Conservation (phyloP, 2,113 vertebrate species). For the Numida meleagris region DNA sequence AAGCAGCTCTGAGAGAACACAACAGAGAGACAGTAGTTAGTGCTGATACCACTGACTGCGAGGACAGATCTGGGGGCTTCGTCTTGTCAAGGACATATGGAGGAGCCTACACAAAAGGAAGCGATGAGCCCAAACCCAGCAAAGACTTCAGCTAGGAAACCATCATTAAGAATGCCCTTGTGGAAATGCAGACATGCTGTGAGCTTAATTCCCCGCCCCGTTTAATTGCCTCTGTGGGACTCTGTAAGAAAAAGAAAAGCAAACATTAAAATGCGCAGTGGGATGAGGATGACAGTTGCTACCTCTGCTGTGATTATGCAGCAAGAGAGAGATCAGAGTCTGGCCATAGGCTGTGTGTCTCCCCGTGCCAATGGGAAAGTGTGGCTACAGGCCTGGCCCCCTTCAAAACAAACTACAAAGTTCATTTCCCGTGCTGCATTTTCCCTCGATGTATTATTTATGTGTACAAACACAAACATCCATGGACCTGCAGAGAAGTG, state of each 20-base stretch:
- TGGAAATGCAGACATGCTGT: background rate
- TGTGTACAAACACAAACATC: background rate
- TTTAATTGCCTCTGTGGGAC: constrained; percentile 53
- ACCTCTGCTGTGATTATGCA: background rate
- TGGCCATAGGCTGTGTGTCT: constrained; percentile 21
- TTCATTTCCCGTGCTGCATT: background rate
- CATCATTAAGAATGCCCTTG: background rate
- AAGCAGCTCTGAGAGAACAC: background rate
- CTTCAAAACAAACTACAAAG: constrained; percentile 11
- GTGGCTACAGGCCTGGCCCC: background rate
- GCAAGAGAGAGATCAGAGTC: background rate
- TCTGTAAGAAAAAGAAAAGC: constrained; percentile 10
- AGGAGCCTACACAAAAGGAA: background rate
- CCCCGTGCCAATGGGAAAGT: background rate
- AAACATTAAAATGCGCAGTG: constrained; percentile 29
- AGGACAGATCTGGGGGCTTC: background rate
- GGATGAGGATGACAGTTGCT: constrained; percentile 11
- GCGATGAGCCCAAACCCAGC: background rate
- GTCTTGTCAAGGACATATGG: background rate
- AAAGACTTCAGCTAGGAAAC: background rate
- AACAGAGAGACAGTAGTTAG: background rate
- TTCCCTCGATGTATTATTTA: background rate
- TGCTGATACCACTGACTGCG: background rate
- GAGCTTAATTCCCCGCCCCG: background rate
- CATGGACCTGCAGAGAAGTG: background rate